Base-by-base conservation (phyloP, 37 sponge, comb jelly and placozoan genomes). In the Spongilla lacustris region DNA sequence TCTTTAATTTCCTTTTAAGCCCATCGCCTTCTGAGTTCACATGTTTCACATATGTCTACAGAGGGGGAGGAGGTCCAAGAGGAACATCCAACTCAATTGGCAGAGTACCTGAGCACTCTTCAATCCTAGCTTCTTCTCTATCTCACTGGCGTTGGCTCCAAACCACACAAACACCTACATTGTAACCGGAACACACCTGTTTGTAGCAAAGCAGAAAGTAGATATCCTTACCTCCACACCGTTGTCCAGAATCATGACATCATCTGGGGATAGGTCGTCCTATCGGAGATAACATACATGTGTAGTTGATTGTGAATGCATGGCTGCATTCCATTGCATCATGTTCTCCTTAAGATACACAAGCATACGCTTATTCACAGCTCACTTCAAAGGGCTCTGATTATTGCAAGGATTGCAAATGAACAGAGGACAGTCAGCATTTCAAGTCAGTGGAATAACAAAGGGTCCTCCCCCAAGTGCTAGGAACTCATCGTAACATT, bases 161-260 rank as follows among this genome's bases (percentile, higher is more conserved):
- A 99, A 89, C 99, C 99, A 99, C 2, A 99, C 35, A 68, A 96
- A 99, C 41, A 98, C 90, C 88, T 91, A 48, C 2, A 12, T 66
- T 6, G 31, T 34, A 48, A 70, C 30, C 68, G 25, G 14, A 12
- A 26, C 69, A 69, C 71, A 72, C 30, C 9, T 24, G 38, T 33
- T 0, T 70, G 31, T 31, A 72, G 50, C 30, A 50, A 48, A 1
- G 41, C 25, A 37, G 31, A 83, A 23, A 13, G 36, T 21, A 49
- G 14, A 30, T 36, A 38, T 34, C 67, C 81, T 66, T 35, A 94
- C 94, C 86, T 94, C 90, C 29, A 79, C 68, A 6, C 99, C 99
- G 37, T 71, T 93, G 73, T 99, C 99, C 76, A 99, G 83, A 19
- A 99, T 84, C 97, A 99, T 97, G 26, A 94, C 97, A 89, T 99